Evolutionary conservation across 2,113 vertebrate species (phyloP).

Genomic region (Tonatia bakeri): DNA sequence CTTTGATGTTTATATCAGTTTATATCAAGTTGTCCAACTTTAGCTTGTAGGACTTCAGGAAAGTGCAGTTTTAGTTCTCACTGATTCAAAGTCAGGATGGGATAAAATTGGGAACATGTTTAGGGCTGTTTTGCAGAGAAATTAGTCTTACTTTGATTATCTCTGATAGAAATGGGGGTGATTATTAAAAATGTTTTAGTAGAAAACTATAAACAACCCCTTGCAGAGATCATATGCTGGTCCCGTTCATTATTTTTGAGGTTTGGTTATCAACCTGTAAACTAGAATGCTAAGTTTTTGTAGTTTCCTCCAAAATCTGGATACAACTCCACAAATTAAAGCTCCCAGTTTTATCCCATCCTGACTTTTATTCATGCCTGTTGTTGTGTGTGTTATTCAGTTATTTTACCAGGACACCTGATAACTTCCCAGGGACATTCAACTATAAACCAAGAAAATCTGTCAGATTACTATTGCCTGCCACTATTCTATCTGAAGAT

Average conservation of each 20-base stretch:
- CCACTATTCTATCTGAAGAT: not conserved
- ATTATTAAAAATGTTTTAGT: not conserved
- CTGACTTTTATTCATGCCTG: not conserved
- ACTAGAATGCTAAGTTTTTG: not conserved
- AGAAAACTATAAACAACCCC: not conserved
- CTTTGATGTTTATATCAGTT: no score
- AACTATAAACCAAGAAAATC: not conserved
- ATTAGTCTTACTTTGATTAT: not conserved
- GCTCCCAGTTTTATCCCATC: not conserved
- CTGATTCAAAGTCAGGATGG: no score
- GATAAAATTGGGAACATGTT: no score
- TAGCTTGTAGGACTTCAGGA: no score
- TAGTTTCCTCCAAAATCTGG: not conserved
- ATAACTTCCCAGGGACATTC: not conserved
- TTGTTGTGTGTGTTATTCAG: not conserved
- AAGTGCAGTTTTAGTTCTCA: no score
- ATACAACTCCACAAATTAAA: not conserved
- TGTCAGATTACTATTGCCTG: not conserved
- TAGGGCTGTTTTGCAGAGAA: not conserved
- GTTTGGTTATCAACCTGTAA: not conserved
- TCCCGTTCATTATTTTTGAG: not conserved
- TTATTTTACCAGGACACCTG: not conserved
- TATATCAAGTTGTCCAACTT: no score
- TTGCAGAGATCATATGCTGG: not conserved
- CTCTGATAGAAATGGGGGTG: not conserved